These are phyloP conservation scores for Exaiptasia diaphana DNA, from an alignment of 64 coral and sea anemone genomes.

Conservation along the genomic window DNA sequence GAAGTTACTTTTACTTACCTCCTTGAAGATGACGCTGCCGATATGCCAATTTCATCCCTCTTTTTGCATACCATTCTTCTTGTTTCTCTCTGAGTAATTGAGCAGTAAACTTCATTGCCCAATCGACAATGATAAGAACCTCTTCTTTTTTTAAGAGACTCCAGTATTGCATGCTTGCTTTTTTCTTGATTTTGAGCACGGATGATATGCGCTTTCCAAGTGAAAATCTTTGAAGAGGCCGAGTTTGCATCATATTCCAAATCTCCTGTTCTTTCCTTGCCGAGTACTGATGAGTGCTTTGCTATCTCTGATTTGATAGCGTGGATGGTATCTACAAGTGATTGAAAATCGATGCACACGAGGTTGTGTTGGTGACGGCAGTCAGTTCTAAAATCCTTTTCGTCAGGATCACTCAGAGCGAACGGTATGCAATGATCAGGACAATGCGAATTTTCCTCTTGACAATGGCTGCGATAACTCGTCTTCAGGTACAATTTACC, in stretches of 20 bases:
- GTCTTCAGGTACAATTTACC: slow-evolving; percentile 32
- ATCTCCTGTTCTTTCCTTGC: not conserved
- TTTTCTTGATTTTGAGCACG: slow-evolving; percentile 39
- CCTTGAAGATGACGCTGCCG: not conserved
- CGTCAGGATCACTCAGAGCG: slow-evolving; percentile 27
- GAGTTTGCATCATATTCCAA: not conserved
- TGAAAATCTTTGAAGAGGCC: not conserved
- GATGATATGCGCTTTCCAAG: slow-evolving; percentile 45
- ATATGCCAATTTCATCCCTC: slow-evolving; percentile 17
- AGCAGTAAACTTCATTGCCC: slow-evolving; percentile 38
- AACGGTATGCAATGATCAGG: slow-evolving; percentile 43
- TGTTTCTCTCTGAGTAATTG: slow-evolving; percentile 12
- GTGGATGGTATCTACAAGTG: not conserved
- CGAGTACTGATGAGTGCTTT: not conserved
- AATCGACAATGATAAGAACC: slow-evolving; percentile 16
- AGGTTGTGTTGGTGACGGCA: slow-evolving; percentile 18
- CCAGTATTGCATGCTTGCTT: slow-evolving; percentile 8
- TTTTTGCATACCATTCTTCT: slow-evolving; percentile 20
- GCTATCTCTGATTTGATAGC: not conserved
- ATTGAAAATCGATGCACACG: not conserved
- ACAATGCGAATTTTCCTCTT: slow-evolving; percentile 21
- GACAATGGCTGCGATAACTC: slow-evolving; percentile 14
- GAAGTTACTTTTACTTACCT: not conserved
- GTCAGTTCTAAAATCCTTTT: slow-evolving; percentile 17
- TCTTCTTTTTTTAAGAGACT: slow-evolving; percentile 3